A percentile compares a stretch with the other conserved stretches of the same genome.
phyloP scores from a whole-genome alignment of 2,113 vertebrate species.

The Isurus oxyrinchus region DNA sequence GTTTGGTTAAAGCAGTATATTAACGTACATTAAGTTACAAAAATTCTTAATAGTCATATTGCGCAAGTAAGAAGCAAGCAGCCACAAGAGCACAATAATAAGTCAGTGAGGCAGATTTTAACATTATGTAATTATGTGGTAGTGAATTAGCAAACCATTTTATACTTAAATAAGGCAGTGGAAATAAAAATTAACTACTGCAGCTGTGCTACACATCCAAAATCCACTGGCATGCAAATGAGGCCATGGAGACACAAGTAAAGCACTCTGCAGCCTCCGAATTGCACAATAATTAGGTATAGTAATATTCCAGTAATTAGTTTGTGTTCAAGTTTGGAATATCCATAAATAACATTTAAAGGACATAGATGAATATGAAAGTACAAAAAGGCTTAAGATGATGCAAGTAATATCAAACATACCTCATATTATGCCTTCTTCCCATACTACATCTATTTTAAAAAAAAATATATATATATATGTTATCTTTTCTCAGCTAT shows the following conservation, averaged over 20 bases:
- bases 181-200: neutral
- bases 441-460: neutral
- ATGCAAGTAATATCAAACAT: neutral
- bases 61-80: neutral
- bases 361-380: neutral
- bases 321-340: neutral
- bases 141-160: neutral
- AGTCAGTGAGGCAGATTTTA: neutral
- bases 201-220: neutral
- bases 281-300: neutral
- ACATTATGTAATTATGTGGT: neutral
- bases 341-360: neutral
- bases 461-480: neutral
- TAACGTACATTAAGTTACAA: neutral
- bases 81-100: neutral
- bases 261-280: neutral
- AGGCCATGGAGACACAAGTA: neutral
- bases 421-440: neutral
- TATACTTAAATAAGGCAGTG: neutral
- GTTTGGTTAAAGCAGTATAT: neutral
- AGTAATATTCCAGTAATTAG: neutral
- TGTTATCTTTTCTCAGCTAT: constrained; percentile 58
- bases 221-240: neutral
- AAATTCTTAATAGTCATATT: neutral
- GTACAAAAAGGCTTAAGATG: neutral